A percentile compares a stretch with the other conserved stretches of the same genome.
These are phyloP conservation scores for Hydrotaea diabolus DNA, from an alignment of 2,888 invertebrate species.

Conservation along the genomic window DNA sequence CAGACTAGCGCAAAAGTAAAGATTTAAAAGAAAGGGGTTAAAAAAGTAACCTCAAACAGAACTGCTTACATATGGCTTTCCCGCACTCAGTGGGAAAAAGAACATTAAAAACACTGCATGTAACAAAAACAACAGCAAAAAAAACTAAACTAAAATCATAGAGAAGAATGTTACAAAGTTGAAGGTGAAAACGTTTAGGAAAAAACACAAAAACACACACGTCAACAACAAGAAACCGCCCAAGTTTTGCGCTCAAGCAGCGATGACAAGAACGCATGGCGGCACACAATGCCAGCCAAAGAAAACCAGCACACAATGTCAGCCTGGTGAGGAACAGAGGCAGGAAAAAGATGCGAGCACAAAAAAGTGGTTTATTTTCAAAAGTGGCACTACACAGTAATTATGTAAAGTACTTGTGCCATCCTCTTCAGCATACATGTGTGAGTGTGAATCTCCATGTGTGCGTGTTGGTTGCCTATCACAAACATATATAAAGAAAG, in stretches of 20 bases:
- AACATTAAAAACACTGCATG: not conserved
- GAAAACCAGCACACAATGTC: not conserved
- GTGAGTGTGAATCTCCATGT: not conserved
- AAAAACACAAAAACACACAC: constrained; percentile 33
- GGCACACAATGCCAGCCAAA: not conserved
- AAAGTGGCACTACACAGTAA: constrained; percentile 57
- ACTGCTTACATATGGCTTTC: constrained; percentile 50
- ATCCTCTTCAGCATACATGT: not conserved
- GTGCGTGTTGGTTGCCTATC: not conserved
- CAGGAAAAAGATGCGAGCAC: constrained; percentile 13
- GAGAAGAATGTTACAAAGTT: constrained; percentile 49
- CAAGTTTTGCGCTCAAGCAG: constrained; percentile 1
- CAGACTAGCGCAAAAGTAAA: not conserved
- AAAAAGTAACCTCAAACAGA: constrained; percentile 31
- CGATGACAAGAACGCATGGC: not conserved
- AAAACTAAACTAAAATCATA: constrained; percentile 39
- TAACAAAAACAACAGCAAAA: not conserved
- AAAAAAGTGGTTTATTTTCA: constrained; percentile 35
- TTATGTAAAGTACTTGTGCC: constrained; percentile 54
- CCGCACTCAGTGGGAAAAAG: too few species aligned
- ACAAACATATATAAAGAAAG: not conserved
- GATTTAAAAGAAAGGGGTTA: constrained; percentile 23
- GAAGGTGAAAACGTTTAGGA: constrained; percentile 58
- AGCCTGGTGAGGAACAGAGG: not conserved
- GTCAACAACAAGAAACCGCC: constrained; percentile 4